Conservation (phyloP, 2,797 vertebrate genomes). For the Falco rusticolus region DNA sequence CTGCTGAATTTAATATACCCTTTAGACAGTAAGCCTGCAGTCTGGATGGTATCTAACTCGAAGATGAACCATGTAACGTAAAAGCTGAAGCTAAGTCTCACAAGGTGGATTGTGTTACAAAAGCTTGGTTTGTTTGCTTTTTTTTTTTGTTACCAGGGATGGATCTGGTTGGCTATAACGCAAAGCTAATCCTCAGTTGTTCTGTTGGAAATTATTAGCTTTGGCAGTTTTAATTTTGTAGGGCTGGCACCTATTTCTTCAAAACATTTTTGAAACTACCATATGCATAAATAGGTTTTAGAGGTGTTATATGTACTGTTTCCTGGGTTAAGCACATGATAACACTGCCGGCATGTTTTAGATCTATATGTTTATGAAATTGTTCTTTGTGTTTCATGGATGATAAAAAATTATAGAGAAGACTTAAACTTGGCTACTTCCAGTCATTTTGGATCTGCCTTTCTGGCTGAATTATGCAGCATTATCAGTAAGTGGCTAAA, state of each 20-base stretch:
- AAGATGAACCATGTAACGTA: neutral
- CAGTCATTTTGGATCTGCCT: neutral
- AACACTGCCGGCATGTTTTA: neutral
- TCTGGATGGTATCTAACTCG: neutral
- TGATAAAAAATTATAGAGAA: neutral
- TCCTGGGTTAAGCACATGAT: neutral
- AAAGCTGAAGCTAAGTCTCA: neutral
- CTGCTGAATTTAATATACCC: neutral
- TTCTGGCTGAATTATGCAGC: neutral
- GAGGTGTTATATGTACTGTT: neutral
- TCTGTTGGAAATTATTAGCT: neutral
- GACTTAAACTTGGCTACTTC: neutral
- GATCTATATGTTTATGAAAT: neutral
- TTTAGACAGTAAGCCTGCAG: neutral
- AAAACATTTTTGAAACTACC: neutral
- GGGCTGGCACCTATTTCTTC: slow-evolving; percentile 3
- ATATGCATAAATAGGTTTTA: neutral
- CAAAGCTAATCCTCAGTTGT: neutral
- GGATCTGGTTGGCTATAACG: neutral
- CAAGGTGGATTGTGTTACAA: neutral
- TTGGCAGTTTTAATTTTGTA: neutral
- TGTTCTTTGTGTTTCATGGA: slow-evolving; percentile 7
- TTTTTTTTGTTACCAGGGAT: neutral
- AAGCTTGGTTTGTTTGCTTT: neutral
- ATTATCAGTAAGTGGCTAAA: neutral